These are phyloP conservation scores for Muntiacus reevesi DNA, from an alignment of 2,113 vertebrate species.

Conservation along the genomic window DNA sequence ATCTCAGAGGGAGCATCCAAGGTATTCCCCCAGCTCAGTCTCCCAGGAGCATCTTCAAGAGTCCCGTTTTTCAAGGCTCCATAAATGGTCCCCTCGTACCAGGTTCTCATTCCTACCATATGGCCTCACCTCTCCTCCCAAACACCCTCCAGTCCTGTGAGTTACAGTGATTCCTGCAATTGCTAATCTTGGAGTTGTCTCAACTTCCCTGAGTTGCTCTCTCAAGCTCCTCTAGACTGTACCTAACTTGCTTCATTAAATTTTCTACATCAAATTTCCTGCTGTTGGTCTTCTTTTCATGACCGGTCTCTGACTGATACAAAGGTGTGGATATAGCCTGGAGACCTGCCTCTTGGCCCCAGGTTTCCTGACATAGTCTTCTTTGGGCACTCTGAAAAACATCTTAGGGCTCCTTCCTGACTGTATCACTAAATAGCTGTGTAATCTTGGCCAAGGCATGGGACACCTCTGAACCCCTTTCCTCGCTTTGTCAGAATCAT, in stretches of 20 bases:
- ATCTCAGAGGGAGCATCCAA: not conserved
- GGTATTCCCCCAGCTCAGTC: not conserved
- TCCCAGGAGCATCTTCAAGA: not conserved
- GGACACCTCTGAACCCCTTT: not conserved
- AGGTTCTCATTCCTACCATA: not conserved
- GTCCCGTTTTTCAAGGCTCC: not conserved
- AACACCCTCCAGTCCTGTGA: not conserved
- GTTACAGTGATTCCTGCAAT: not conserved
- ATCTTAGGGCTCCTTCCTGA: not conserved
- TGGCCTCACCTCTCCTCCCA: not conserved
- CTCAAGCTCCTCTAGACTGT: not conserved
- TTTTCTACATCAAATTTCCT: not conserved
- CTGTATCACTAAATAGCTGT: not conserved
- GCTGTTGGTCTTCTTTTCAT: not conserved
- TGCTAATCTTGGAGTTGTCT: not conserved
- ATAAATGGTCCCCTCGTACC: not conserved
- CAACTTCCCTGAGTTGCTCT: not conserved
- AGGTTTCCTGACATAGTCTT: not conserved
- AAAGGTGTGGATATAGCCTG: not conserved
- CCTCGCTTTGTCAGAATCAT: not conserved
- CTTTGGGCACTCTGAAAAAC: not conserved
- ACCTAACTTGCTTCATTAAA: not conserved
- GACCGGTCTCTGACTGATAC: not conserved
- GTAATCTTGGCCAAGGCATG: not conserved
- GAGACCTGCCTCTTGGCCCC: not conserved